Base-by-base conservation (phyloP, 1,140 invertebrate genomes). In the Drosophila malerkotliana region DNA sequence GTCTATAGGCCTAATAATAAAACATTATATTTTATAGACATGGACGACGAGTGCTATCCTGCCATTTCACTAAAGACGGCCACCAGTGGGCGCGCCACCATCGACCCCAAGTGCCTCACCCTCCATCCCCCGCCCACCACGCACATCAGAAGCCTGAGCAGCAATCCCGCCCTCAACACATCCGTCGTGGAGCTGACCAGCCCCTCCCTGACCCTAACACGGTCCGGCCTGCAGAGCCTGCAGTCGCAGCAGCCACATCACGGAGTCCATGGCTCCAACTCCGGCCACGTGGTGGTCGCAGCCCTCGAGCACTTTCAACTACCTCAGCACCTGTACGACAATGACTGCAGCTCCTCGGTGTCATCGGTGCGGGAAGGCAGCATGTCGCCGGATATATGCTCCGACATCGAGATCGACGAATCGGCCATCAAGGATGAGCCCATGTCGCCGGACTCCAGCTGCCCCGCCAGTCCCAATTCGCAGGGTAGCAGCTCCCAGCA, bases 21-120 rank as follows among this genome's bases (percentile, higher is more conserved):
- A 21, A 3, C 21, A 21, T 3, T 32, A 32, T 32, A 32, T 9
- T 10, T 32, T 32, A 3, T 92, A 96, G 96, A 97, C 81, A 96
- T 97, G 94, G 96, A 97, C 89, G 95, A 96, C 63, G 96, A 97
- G 87, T 96, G 95, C 91, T 96, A 95, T 89, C 95, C 95, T 32
- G 94, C 94, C 10, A 96, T 96, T 77, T 94, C 95, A 44, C 93
- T 95, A 91, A 95, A 94, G 56, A 94, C 93, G 51, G 93, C 79
- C 30, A 89, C 83, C 45, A 88, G 71, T 92, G 84, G 84, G 53
- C 39, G 76, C 51, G 78, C 92, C 37, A 87, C 79, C 54, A 79
- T 90, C 54, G 87, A 91, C 74, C 90, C 90, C 37, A 91, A 89
- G 74, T 84, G 79, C 74, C 73, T 90, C 7, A 88, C 74, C 60